Evolutionary conservation across 2,113 vertebrate species (phyloP).

Genomic region (Marcusenius ussheri): DNA sequence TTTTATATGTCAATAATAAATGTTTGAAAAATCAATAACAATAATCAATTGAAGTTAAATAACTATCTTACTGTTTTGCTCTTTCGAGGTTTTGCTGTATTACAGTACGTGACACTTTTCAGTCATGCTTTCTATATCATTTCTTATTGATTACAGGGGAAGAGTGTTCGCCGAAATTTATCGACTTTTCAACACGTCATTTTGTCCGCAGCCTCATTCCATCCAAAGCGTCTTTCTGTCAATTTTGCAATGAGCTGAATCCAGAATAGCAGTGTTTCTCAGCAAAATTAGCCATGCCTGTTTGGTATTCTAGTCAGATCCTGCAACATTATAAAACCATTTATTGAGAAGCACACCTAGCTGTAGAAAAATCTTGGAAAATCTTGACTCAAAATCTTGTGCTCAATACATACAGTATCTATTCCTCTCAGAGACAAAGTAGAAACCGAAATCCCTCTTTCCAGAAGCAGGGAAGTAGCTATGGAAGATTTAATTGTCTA

Average conservation of each 20-base stretch:
- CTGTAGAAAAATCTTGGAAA: background rate
- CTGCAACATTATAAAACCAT: background rate
- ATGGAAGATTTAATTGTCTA: background rate
- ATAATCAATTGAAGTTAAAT: background rate
- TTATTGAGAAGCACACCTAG: background rate
- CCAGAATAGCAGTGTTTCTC: background rate
- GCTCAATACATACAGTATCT: background rate
- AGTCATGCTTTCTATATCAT: background rate
- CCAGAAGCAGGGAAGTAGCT: background rate
- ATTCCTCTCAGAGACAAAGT: background rate
- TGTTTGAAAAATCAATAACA: background rate
- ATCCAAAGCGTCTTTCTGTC: background rate
- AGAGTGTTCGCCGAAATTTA: background rate
- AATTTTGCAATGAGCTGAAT: background rate
- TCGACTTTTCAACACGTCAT: background rate
- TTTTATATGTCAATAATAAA: background rate
- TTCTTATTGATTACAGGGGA: background rate
- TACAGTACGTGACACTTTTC: background rate
- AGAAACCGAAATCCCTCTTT: background rate
- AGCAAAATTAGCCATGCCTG: background rate
- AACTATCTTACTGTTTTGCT: background rate
- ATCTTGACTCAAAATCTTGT: background rate
- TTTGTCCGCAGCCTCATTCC: background rate
- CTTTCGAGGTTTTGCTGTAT: background rate
- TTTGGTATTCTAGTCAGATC: background rate